Evolutionary conservation across 2,888 invertebrate species (phyloP).

Genomic region (Pasiphila rectangulata): DNA sequence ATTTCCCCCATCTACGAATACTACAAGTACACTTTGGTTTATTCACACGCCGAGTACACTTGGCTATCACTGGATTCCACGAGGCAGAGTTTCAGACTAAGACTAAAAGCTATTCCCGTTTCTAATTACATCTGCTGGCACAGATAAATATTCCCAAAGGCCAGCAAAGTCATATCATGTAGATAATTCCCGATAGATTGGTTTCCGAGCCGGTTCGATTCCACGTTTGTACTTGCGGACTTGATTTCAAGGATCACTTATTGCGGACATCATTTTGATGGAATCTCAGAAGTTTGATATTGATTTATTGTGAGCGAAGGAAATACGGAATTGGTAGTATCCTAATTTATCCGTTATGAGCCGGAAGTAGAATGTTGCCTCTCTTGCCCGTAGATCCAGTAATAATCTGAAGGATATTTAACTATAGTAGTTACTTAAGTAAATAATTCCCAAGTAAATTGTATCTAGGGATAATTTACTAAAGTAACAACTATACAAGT

Average conservation of each 20-base stretch:
- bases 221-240: conserved; percentile 17
- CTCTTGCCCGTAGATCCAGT: too few species aligned
- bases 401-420: too few species aligned
- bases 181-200: conserved; percentile 17
- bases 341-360: too few species aligned
- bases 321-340: background rate
- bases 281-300: conserved; percentile 5
- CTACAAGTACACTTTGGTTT: too few species aligned
- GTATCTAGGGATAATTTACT: too few species aligned
- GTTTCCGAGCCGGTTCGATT: conserved; percentile 12
- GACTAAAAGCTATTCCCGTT: background rate
- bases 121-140: background rate
- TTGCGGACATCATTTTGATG: conserved; percentile 12
- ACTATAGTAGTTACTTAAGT: too few species aligned
- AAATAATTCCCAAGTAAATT: too few species aligned
- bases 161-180: conserved; percentile 10
- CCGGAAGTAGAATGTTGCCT: too few species aligned
- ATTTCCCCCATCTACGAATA: too few species aligned
- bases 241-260: conserved; percentile 18
- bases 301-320: background rate
- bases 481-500: too few species aligned
- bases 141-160: background rate
- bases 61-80: too few species aligned
- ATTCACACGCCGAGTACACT: too few species aligned
- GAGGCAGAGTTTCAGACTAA: background rate